Base-by-base conservation (phyloP, 2,797 vertebrate genomes). In the Siniperca obscura region DNA sequence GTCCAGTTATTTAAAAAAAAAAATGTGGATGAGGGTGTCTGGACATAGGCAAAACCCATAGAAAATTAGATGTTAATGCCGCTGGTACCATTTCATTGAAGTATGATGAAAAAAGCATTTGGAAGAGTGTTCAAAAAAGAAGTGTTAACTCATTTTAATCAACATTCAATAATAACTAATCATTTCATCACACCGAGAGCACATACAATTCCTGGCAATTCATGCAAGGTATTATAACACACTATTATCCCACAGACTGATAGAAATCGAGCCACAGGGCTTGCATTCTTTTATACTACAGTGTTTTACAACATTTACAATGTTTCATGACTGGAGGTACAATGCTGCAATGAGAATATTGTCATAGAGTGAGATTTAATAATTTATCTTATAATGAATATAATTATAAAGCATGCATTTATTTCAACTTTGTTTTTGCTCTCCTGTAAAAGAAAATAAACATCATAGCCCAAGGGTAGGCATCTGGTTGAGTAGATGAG, bases 161-260 rank as follows among this genome's bases (percentile, higher is more conserved):
- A 78, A 55, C 74, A 74, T 74, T 74, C 65, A 80, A 50, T 78
- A 71, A 74, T 60, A 61, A 74, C 62, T 34, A 69, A 86, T 81
- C 30, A 78, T 83, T 74, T 81, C 81, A 77, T 84, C 74, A 79
- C 71, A 65, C 42, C 1, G 36, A 78, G 44, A 73, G 46, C 81
- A 68, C 74, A 82, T 80, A 75, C 19, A 59, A 57, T 81, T 74
- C 44, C 60, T 78, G 57, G 25, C 59, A 76, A 55, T 74, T 78
- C 73, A 69, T 68, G 59, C 25, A 36, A 80, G 68, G 76, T 81
- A 75, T 87, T 70, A 64, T 70, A 78, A 60, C 55, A 60, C 3
- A 7, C 72, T 34, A 59, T 82, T 86, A 76, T 76, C 42, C 46
- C 6, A 19, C 70, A 80, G 84, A 60, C 62, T 2, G 52, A 73